These are phyloP conservation scores for Mormyrus iriodes DNA, from an alignment of 2,113 vertebrate genomes.

Conservation along the genomic window DNA sequence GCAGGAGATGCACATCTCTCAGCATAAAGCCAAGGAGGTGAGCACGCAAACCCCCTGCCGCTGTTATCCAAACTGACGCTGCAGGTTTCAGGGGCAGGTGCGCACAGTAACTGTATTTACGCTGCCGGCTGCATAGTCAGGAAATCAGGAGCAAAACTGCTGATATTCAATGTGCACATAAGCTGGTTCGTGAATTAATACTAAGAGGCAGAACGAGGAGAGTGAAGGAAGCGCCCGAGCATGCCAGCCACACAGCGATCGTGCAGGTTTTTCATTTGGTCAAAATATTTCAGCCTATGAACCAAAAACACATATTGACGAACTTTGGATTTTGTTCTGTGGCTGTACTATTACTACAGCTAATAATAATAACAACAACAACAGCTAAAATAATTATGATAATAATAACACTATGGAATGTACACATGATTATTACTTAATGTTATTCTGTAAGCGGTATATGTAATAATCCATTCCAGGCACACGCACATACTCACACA, in stretches of 20 bases:
- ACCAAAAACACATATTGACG: background rate
- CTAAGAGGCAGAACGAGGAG: background rate
- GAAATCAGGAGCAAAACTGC: background rate
- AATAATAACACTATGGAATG: background rate
- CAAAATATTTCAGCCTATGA: background rate
- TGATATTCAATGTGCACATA: background rate
- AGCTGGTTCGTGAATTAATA: background rate
- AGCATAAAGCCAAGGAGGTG: background rate
- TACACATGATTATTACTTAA: background rate
- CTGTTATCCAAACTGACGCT: too few relatives aligned
- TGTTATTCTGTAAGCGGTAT: background rate
- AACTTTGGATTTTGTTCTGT: background rate
- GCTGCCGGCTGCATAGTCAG: background rate
- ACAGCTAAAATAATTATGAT: background rate
- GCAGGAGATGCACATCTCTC: background rate
- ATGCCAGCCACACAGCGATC: background rate
- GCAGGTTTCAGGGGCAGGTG: background rate
- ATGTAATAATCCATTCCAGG: background rate
- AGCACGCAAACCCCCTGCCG: background rate
- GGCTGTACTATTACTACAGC: background rate
- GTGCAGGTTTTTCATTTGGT: background rate
- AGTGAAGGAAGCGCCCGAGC: background rate
- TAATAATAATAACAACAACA: background rate
- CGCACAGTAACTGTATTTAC: background rate
- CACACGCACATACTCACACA: background rate